These are phyloP conservation scores for Macaria notata DNA, from an alignment of 2,888 invertebrate species.

Conservation along the genomic window DNA sequence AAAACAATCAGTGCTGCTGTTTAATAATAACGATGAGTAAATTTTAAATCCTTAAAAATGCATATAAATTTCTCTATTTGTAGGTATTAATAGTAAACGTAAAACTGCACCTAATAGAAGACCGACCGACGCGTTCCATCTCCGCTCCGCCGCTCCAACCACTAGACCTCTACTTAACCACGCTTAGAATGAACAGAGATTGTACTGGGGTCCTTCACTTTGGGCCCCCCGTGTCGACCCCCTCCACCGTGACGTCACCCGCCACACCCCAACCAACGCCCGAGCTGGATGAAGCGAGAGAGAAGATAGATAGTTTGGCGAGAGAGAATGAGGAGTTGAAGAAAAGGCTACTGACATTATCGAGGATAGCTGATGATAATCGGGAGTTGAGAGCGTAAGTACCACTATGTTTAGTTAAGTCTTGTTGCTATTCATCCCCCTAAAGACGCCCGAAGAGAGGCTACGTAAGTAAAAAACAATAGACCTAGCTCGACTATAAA, in stretches of 20 bases:
- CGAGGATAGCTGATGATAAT: slow-evolving; percentile 81
- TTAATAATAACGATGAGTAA: no score
- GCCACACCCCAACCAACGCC: slow-evolving; percentile 57
- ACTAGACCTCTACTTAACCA: slow-evolving; percentile 87
- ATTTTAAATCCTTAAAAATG: no score
- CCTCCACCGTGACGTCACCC: slow-evolving; percentile 52
- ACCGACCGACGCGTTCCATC: slow-evolving; percentile 88
- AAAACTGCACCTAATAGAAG: slow-evolving; percentile 89
- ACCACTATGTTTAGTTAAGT: no score
- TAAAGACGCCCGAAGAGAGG: no score
- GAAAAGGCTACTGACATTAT: slow-evolving; percentile 69
- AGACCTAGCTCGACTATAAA: no score
- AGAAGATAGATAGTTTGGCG: slow-evolving; percentile 60
- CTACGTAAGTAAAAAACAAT: no score
- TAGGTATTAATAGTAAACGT: slow-evolving; percentile 90
- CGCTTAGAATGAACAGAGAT: slow-evolving; percentile 87
- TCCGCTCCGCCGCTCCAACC: slow-evolving; percentile 93
- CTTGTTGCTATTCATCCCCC: no score
- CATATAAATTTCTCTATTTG: slow-evolving; percentile 23
- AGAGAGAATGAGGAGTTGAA: slow-evolving; percentile 78
- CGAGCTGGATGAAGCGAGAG: slow-evolving; percentile 71
- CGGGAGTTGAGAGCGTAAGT: slow-evolving; percentile 76
- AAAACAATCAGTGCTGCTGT: no score
- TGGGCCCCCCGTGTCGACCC: slow-evolving; percentile 78
- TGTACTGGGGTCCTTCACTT: slow-evolving; percentile 88